phyloP scores from a whole-genome alignment of 1,140 invertebrate genomes.

The Drosophila rufa region DNA sequence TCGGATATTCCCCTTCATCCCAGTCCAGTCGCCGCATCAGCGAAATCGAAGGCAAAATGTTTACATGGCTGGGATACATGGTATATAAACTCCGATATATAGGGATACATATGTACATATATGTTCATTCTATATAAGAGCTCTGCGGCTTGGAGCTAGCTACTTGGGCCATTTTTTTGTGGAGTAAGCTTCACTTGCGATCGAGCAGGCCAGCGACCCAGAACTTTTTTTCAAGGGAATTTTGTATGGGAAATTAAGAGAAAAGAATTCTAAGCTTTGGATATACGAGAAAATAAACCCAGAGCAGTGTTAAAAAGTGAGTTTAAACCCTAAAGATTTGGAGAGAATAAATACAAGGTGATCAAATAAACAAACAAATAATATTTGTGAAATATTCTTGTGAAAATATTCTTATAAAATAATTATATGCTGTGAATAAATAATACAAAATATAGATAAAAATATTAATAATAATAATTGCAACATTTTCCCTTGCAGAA shows the following conservation, averaged over 20 bases:
- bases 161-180: neutral
- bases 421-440: too few relatives aligned
- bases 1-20: neutral
- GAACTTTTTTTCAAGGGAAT: neutral
- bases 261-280: too few relatives aligned
- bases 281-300: neutral
- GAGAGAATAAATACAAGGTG: neutral
- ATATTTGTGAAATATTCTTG: too few relatives aligned
- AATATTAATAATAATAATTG: too few relatives aligned
- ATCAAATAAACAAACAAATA: neutral
- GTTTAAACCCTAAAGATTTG: too few relatives aligned
- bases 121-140: neutral
- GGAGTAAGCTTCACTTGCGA: slow-evolving; percentile 6
- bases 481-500: too few relatives aligned
- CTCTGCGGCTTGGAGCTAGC: neutral
- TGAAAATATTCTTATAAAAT: too few relatives aligned
- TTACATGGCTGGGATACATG: neutral
- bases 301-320: neutral
- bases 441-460: too few relatives aligned
- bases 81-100: neutral
- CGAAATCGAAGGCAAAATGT: slow-evolving; percentile 1
- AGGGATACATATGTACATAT: too few relatives aligned
- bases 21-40: neutral
- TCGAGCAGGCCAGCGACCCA: neutral
- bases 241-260: neutral